Evolutionary conservation across 2,113 vertebrate genomes (phyloP).

Genomic region (Alligator mississippiensis): DNA sequence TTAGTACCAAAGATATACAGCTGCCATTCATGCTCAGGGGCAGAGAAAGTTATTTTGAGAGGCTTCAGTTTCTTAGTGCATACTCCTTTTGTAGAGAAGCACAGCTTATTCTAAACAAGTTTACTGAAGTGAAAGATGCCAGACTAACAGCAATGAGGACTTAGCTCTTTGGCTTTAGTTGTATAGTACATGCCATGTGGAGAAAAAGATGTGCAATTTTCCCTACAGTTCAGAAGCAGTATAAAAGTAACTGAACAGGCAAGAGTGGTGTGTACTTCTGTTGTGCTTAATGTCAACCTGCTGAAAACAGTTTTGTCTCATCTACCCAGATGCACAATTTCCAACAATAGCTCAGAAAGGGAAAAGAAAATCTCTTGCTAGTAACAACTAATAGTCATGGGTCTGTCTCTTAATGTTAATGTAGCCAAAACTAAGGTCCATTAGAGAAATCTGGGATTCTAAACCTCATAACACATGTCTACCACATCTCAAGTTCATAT

Average conservation of each 20-base stretch:
- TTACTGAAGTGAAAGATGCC: background rate
- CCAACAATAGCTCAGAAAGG: background rate
- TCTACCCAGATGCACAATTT: background rate
- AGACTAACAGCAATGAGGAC: background rate
- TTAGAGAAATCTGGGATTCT: background rate
- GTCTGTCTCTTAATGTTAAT: background rate
- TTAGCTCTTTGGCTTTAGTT: background rate
- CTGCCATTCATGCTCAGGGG: background rate
- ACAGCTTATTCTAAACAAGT: background rate
- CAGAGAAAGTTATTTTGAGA: background rate
- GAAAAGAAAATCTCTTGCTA: too few relatives aligned
- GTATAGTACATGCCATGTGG: background rate
- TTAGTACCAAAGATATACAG: background rate
- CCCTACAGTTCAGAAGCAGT: background rate
- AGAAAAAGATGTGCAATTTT: background rate
- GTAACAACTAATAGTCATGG: too few relatives aligned
- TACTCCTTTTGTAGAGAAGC: background rate
- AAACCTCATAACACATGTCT: accelerated
- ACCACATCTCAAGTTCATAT: background rate
- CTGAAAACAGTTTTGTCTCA: background rate
- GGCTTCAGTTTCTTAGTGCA: background rate
- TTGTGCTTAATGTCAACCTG: too few relatives aligned
- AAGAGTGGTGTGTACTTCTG: background rate
- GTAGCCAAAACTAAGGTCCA: background rate
- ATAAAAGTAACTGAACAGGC: background rate